Conservation (phyloP, 2,113 vertebrate species). For the Lagopus leucura region DNA sequence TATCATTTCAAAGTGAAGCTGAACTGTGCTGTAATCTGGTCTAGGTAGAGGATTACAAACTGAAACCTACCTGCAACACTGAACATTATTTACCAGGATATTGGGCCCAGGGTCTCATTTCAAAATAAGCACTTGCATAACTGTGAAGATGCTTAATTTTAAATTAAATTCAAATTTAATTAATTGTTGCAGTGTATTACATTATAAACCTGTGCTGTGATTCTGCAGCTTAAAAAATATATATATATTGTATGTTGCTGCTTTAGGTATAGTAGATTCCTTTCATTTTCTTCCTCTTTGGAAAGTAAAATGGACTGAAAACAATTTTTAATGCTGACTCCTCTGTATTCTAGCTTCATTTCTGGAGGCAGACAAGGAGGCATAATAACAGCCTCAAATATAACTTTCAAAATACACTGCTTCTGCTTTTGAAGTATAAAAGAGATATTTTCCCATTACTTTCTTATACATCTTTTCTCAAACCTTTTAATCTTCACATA, state of each 20-base stretch:
- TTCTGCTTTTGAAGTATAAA: conserved; percentile 81
- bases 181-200: conserved; percentile 68
- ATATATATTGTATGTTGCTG: not conserved
- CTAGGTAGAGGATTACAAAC: not conserved
- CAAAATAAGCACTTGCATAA: conserved; percentile 55
- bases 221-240: conserved; percentile 40
- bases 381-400: conserved; percentile 70
- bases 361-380: conserved; percentile 71
- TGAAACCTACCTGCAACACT: not conserved
- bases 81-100: conserved; percentile 57
- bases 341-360: conserved; percentile 75
- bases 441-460: conserved; percentile 30
- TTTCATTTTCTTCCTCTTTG: conserved; percentile 62
- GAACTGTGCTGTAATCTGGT: not conserved
- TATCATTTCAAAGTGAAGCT: conserved; percentile 17
- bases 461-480: conserved; percentile 69
- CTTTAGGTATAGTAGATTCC: conserved; percentile 61
- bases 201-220: conserved; percentile 60
- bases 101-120: conserved; percentile 53
- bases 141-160: conserved; percentile 59
- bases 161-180: conserved; percentile 2
- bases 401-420: conserved; percentile 52
- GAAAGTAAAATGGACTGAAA: conserved; percentile 32
- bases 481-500: conserved; percentile 71
- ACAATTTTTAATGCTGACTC: conserved; percentile 74